Conservation (phyloP, 2,888 invertebrate species). For the Lobophora halterata region DNA sequence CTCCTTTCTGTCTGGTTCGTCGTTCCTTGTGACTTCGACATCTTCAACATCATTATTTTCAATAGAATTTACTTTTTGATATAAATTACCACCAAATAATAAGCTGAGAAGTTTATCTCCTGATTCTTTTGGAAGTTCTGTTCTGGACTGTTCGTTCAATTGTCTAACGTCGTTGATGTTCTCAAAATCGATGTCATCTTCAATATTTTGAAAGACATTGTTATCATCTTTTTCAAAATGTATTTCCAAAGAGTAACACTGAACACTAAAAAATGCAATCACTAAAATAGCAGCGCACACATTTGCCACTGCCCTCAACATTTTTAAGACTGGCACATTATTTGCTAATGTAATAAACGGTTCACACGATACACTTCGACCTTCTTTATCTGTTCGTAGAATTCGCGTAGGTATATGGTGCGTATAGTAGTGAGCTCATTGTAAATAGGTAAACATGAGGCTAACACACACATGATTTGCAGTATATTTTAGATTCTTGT, state of each 20-base stretch:
- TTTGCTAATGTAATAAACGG: constrained; percentile 11
- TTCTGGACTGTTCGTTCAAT: constrained; percentile 3
- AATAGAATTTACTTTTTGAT: not conserved
- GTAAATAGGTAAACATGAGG: constrained; percentile 25
- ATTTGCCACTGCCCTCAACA: constrained; percentile 37
- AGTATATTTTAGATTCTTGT: constrained; percentile 17
- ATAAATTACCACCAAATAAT: constrained; percentile 4
- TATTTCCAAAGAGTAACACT: constrained; percentile 30
- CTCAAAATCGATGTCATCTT: constrained; percentile 7
- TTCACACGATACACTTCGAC: constrained; percentile 44
- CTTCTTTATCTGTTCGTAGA: constrained; percentile 40
- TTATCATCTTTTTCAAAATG: constrained; percentile 12
- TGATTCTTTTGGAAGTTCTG: constrained; percentile 1
- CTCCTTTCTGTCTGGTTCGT: constrained; percentile 7
- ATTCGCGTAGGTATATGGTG: constrained; percentile 10
- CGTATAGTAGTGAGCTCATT: constrained; percentile 32
- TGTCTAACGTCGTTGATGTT: constrained; percentile 1
- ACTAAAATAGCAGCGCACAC: constrained; percentile 30
- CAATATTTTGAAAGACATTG: constrained; percentile 11
- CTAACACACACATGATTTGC: too few species aligned
- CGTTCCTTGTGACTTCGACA: not conserved
- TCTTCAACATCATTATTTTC: constrained; percentile 9
- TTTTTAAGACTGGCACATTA: constrained; percentile 39
- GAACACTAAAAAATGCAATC: constrained; percentile 32
- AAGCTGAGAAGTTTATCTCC: constrained; percentile 1